phyloP scores from a whole-genome alignment of 2,113 vertebrate genomes.

The Xenopus borealis region DNA sequence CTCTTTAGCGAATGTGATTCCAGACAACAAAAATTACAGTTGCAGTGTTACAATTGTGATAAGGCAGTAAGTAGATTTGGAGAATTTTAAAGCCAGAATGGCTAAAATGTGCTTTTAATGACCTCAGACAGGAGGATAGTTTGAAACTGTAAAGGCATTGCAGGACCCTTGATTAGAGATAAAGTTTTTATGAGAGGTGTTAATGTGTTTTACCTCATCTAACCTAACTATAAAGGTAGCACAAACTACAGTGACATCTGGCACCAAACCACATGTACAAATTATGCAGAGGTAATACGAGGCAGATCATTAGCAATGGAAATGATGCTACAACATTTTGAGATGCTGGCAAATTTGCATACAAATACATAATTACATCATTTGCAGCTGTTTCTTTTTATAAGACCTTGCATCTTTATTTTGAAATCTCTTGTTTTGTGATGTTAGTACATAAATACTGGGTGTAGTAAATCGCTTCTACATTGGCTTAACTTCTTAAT shows the following conservation, averaged over 20 bases:
- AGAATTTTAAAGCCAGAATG: constrained; percentile 18
- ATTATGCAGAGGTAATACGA: constrained; percentile 73
- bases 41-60: not conserved
- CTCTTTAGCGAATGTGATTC: no score
- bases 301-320: constrained; percentile 74
- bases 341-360: constrained; percentile 74
- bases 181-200: constrained; percentile 60
- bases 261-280: constrained; percentile 66
- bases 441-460: constrained; percentile 51
- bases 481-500: constrained; percentile 32
- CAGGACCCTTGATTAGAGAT: constrained; percentile 69
- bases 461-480: constrained; percentile 35
- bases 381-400: constrained; percentile 72
- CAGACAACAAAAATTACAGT: not conserved
- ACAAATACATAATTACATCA: constrained; percentile 75
- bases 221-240: constrained; percentile 73
- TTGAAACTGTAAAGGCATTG: constrained; percentile 56
- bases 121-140: constrained; percentile 47
- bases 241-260: constrained; percentile 71
- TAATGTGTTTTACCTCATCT: constrained; percentile 69
- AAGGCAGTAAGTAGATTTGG: no score
- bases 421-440: constrained; percentile 56
- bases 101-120: constrained; percentile 30
- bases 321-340: constrained; percentile 69
- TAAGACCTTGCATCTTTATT: constrained; percentile 68